phyloP scores from a whole-genome alignment of 2,888 invertebrate species.

The Ecdyonurus torrentis region DNA sequence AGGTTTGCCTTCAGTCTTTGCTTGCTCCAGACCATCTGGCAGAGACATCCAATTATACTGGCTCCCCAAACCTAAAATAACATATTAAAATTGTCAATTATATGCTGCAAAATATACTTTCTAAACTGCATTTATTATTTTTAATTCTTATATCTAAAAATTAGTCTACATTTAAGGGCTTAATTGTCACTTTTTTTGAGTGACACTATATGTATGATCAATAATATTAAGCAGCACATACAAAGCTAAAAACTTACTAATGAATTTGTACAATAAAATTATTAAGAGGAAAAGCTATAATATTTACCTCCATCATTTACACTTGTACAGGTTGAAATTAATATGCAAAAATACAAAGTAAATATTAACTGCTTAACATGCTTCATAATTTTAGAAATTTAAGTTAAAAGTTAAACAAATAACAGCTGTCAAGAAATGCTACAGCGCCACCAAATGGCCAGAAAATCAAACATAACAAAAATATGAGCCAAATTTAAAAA shows the following conservation, averaged over 20 bases:
- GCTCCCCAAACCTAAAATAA: slow-evolving; percentile 4
- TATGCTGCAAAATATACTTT: neutral
- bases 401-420: neutral
- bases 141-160: neutral
- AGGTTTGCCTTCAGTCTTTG: slow-evolving; percentile 28
- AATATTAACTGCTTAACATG: neutral
- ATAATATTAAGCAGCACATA: no score
- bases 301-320: neutral
- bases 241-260: no score
- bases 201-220: no score
- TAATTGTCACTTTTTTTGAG: no score
- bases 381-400: neutral
- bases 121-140: neutral
- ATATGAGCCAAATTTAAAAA: no score
- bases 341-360: neutral
- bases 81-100: neutral
- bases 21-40: slow-evolving; percentile 5
- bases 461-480: no score
- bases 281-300: no score
- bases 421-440: no score
- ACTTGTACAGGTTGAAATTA: neutral
- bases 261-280: no score
- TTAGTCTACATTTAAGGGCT: no score
- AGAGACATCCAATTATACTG: slow-evolving; percentile 4
- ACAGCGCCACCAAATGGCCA: no score